phyloP scores from a whole-genome alignment of 2,888 invertebrate genomes.

The Phoronis australis region DNA sequence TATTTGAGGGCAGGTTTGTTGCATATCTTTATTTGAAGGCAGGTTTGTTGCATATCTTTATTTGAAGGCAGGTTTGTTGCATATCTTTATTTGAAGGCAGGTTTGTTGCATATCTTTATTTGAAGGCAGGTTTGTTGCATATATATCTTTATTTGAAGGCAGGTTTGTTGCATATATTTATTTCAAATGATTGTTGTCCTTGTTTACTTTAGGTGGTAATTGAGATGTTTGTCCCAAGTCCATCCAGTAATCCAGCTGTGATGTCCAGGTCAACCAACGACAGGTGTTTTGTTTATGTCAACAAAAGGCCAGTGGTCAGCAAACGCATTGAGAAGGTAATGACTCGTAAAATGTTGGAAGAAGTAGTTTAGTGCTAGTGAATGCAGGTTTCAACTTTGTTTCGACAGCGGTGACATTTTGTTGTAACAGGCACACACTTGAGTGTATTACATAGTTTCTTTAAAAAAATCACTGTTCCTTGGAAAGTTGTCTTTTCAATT shows the following conservation, averaged over 20 bases:
- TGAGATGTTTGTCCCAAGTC: slow-evolving; percentile 27
- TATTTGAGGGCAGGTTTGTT: no score
- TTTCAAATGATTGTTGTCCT: background rate
- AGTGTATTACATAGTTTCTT: background rate
- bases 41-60: no score
- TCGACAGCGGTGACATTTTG: background rate
- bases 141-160: background rate
- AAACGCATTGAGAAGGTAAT: slow-evolving; percentile 59
- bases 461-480: no score
- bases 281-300: slow-evolving; percentile 56
- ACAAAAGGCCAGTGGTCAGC: slow-evolving; percentile 57
- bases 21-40: no score
- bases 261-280: slow-evolving; percentile 36
- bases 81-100: no score
- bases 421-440: background rate
- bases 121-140: background rate
- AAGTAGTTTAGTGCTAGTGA: background rate
- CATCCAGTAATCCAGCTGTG: slow-evolving; percentile 19
- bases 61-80: no score
- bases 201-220: slow-evolving; percentile 19
- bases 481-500: no score
- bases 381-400: background rate
- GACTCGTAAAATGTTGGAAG: background rate
- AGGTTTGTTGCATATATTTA: background rate
- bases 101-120: no score